Evolutionary conservation across 2,888 invertebrate genomes (phyloP).

Genomic region (Xestia ashworthii): DNA sequence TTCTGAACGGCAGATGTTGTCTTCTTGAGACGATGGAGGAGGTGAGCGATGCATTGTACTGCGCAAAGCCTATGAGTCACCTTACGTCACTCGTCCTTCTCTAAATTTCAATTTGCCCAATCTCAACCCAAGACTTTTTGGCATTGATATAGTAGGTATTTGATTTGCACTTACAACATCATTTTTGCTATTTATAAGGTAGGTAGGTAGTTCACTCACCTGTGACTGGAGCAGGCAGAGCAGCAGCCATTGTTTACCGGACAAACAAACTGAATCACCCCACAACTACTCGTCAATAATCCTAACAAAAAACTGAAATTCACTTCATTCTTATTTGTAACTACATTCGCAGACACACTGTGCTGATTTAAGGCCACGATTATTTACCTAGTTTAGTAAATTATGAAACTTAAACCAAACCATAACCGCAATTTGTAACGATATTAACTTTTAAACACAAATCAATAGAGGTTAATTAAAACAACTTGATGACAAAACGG

Average conservation of each 20-base stretch:
- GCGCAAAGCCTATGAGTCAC: too few species aligned
- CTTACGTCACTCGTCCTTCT: too few species aligned
- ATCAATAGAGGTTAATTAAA: too few species aligned
- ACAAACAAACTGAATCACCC: neutral
- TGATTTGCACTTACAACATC: too few species aligned
- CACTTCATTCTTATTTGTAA: neutral
- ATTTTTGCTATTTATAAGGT: neutral
- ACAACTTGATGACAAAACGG: neutral
- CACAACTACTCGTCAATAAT: neutral
- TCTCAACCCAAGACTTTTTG: neutral
- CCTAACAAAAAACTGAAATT: neutral
- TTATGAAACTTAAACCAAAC: neutral
- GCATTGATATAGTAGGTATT: too few species aligned
- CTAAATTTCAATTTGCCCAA: too few species aligned
- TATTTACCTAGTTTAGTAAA: neutral
- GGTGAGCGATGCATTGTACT: too few species aligned
- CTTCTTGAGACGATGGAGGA: too few species aligned
- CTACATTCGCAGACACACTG: neutral
- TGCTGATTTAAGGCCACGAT: neutral
- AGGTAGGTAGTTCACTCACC: neutral
- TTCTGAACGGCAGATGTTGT: too few species aligned
- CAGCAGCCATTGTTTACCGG: constrained; percentile 22
- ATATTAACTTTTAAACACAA: neutral
- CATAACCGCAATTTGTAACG: neutral
- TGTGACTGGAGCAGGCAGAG: neutral